These are phyloP conservation scores for Odontothrips loti DNA, from an alignment of 2,888 invertebrate genomes.

Conservation along the genomic window DNA sequence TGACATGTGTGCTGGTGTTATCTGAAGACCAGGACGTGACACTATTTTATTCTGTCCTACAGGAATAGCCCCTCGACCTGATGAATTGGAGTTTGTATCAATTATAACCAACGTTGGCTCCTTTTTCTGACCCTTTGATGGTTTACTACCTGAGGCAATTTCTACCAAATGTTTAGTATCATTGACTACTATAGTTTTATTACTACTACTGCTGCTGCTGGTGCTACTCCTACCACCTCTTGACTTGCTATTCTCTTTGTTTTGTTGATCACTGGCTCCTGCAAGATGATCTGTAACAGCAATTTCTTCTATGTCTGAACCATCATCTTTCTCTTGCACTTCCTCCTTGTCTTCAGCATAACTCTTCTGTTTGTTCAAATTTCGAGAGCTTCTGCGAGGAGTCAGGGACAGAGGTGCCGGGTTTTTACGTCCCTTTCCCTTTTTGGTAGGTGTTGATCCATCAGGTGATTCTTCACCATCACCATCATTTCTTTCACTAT, in stretches of 20 bases:
- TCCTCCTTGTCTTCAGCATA: slow-evolving; percentile 47
- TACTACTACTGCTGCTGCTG: slow-evolving; percentile 36
- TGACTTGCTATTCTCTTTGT: slow-evolving; percentile 45
- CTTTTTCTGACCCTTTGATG: slow-evolving; percentile 55
- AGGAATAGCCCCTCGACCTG: slow-evolving; percentile 58
- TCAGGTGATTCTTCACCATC: slow-evolving; percentile 32
- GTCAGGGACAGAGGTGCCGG: slow-evolving; percentile 44
- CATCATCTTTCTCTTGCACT: slow-evolving; percentile 49
- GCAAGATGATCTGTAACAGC: slow-evolving; percentile 57
- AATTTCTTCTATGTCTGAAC: slow-evolving; percentile 63
- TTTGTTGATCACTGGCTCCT: slow-evolving; percentile 45
- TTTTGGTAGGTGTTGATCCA: slow-evolving; percentile 29
- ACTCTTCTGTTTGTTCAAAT: slow-evolving; percentile 55
- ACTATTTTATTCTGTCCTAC: slow-evolving; percentile 35
- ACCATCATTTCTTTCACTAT: slow-evolving; percentile 35
- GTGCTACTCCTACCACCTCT: slow-evolving; percentile 44
- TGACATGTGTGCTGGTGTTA: slow-evolving; percentile 11
- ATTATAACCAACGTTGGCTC: slow-evolving; percentile 74
- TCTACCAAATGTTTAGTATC: slow-evolving; percentile 67
- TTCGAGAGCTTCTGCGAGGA: slow-evolving; percentile 55
- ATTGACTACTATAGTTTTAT: slow-evolving; percentile 61
- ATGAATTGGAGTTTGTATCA: slow-evolving; percentile 68
- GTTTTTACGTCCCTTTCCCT: slow-evolving; percentile 35
- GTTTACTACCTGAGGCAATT: slow-evolving; percentile 60
- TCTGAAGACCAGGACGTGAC: slow-evolving; percentile 22